Conservation (phyloP, 2,113 vertebrate species). For the Andinoacara biseriatus region DNA sequence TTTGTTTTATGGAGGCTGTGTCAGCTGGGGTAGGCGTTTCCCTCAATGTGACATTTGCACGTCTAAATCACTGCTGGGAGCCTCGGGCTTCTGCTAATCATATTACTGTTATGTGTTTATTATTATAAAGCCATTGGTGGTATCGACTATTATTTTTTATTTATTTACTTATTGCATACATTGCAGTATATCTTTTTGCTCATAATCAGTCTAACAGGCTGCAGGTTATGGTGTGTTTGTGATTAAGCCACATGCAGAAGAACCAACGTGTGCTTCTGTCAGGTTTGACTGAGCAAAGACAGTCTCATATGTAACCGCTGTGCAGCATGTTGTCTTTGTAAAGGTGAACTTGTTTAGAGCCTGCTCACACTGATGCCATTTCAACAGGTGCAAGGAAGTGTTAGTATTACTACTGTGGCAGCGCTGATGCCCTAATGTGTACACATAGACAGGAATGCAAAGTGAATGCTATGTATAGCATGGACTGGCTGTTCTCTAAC, state of each 20-base stretch:
- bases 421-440: slow-evolving; percentile 18
- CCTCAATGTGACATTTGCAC: neutral
- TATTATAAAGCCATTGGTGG: neutral
- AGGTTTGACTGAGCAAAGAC: neutral
- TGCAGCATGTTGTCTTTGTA: neutral
- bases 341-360: slow-evolving; percentile 22
- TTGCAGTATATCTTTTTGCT: neutral
- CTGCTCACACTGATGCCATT: neutral
- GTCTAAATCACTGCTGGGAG: slow-evolving; percentile 4
- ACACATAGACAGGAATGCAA: neutral
- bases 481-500: neutral
- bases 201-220: neutral
- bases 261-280: neutral
- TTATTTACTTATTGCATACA: neutral
- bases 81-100: neutral
- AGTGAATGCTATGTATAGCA: slow-evolving; percentile 1
- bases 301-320: neutral
- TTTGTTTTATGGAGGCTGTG: neutral
- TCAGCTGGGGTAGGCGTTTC: slow-evolving; percentile 22
- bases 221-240: neutral
- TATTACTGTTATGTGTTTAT: neutral
- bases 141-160: neutral
- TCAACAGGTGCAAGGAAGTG: slow-evolving; percentile 36
- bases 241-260: neutral
- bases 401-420: neutral